Conservation (phyloP, 2,888 invertebrate genomes). For the Bombylius major region DNA sequence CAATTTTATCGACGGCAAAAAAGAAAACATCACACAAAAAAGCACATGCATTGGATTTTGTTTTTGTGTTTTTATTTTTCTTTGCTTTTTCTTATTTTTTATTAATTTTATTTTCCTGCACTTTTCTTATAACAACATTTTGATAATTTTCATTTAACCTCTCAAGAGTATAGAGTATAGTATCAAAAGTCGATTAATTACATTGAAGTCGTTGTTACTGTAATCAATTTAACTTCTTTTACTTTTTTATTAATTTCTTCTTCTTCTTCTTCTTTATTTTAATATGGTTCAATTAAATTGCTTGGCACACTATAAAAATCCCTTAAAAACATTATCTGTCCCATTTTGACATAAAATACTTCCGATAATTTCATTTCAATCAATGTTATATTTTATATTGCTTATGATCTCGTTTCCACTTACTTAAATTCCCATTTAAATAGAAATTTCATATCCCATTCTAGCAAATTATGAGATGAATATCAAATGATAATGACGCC, state of each 20-base stretch:
- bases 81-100: too few relatives aligned
- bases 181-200: background rate
- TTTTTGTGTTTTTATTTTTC: too few relatives aligned
- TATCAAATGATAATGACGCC: slow-evolving; percentile 34
- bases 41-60: background rate
- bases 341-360: slow-evolving; percentile 3
- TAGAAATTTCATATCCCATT: slow-evolving; percentile 38
- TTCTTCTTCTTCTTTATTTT: slow-evolving; percentile 1
- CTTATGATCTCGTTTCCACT: slow-evolving; percentile 40
- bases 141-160: background rate
- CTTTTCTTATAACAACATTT: background rate
- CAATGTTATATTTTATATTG: slow-evolving; percentile 37
- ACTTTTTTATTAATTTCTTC: background rate
- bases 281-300: slow-evolving; percentile 3
- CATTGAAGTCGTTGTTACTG: background rate
- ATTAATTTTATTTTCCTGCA: background rate
- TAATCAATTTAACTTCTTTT: background rate
- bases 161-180: too few relatives aligned
- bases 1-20: background rate
- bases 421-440: slow-evolving; percentile 38
- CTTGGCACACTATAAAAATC: slow-evolving; percentile 8
- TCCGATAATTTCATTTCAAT: slow-evolving; percentile 29
- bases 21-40: background rate
- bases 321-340: slow-evolving; percentile 1
- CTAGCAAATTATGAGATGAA: slow-evolving; percentile 22